These are phyloP conservation scores for Ornithoptera alexandrae DNA, from an alignment of 2,888 invertebrate species.

Conservation along the genomic window DNA sequence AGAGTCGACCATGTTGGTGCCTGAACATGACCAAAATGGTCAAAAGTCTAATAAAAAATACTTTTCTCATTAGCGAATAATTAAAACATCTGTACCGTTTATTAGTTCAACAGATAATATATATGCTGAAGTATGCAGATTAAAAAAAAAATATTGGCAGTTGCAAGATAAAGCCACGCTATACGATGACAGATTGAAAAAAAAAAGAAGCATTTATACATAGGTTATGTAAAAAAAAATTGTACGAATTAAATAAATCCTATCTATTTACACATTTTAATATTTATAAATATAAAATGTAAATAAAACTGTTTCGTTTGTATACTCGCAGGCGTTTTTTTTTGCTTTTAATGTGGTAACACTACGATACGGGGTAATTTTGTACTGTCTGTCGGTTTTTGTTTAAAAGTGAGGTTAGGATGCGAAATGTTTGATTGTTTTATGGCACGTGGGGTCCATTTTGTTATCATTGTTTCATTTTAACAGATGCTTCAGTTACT, in stretches of 20 bases:
- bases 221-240: constrained; percentile 32
- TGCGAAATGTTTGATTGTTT: constrained; percentile 30
- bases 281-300: constrained; percentile 38
- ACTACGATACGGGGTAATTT: constrained; percentile 52
- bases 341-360: constrained; percentile 37
- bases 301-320: constrained; percentile 31
- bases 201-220: constrained; percentile 5
- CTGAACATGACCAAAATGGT: constrained; percentile 52
- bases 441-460: constrained; percentile 55
- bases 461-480: constrained; percentile 21
- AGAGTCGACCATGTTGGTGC: constrained; percentile 67
- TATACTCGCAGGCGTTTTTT: constrained; percentile 20
- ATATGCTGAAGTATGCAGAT: constrained; percentile 24
- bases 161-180: constrained; percentile 29
- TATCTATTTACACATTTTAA: constrained; percentile 55
- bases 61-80: constrained; percentile 34
- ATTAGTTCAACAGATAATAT: background rate
- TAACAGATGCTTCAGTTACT: constrained; percentile 33
- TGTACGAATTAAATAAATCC: constrained; percentile 43
- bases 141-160: constrained; percentile 35
- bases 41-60: constrained; percentile 67
- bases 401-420: background rate
- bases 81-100: constrained; percentile 7
- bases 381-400: constrained; percentile 19
- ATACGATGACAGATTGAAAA: constrained; percentile 21